A percentile compares a stretch with the other conserved stretches of the same genome.
Evolutionary conservation across 2,888 invertebrate species (phyloP).

Genomic region (Aproaerema taeniolella): DNA sequence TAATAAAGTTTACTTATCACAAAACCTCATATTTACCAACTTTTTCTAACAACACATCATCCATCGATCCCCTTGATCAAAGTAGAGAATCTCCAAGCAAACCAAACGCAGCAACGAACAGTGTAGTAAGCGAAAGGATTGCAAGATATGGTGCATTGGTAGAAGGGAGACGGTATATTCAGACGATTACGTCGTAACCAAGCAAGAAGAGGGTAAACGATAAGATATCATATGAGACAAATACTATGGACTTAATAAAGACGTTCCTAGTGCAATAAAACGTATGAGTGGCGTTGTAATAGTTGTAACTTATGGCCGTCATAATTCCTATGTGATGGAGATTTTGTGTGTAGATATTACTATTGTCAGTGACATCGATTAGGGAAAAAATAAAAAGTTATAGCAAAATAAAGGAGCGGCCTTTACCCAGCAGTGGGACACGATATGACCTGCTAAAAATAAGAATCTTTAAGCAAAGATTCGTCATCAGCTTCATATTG

Average conservation of each 20-base stretch:
- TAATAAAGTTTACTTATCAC: conserved; percentile 26
- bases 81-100: background rate
- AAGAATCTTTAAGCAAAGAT: too few species aligned
- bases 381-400: too few species aligned
- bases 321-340: conserved; percentile 41
- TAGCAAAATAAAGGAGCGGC: too few species aligned
- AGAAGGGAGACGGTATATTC: too few species aligned
- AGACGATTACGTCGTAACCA: conserved; percentile 28
- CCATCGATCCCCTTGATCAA: conserved; percentile 14
- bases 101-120: conserved; percentile 20
- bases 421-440: too few species aligned
- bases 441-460: too few species aligned
- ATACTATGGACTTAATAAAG: conserved; percentile 56
- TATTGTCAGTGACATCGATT: too few species aligned
- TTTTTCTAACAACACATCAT: conserved; percentile 9
- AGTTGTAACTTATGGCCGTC: conserved; percentile 43
- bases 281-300: conserved; percentile 37
- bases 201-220: conserved; percentile 29
- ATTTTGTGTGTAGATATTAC: too few species aligned
- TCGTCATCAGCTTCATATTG: too few species aligned
- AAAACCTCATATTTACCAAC: conserved; percentile 8
- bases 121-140: conserved; percentile 8
- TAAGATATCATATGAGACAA: conserved; percentile 45
- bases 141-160: conserved; percentile 17
- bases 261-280: conserved; percentile 50